Percentiles rank a stretch among this genome's conserved stretches.
Evolutionary conservation across 1,140 invertebrate genomes (phyloP).

Genomic region (Whitmania pigra): DNA sequence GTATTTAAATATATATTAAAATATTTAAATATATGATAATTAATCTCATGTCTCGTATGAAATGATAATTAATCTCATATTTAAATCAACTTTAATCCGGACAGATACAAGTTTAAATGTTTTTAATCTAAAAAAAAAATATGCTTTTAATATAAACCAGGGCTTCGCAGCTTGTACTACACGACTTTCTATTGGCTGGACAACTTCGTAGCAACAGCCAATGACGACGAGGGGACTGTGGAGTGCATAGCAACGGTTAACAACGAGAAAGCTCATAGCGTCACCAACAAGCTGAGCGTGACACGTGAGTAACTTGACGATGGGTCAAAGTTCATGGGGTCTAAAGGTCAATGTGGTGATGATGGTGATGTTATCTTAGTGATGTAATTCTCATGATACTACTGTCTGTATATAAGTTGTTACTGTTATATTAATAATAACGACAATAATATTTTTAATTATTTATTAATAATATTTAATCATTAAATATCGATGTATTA

Average conservation of each 20-base stretch:
- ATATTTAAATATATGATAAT: too few relatives aligned
- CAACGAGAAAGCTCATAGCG: background rate
- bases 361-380: too few relatives aligned
- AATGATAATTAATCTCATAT: too few relatives aligned
- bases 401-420: background rate
- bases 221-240: background rate
- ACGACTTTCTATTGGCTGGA: conserved; percentile 11
- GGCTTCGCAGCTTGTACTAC: background rate
- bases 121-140: background rate
- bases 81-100: background rate
- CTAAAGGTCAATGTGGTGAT: too few relatives aligned
- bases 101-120: background rate
- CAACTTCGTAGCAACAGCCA: background rate
- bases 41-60: too few relatives aligned
- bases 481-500: too few relatives aligned
- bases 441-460: background rate
- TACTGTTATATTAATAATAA: background rate
- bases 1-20: too few relatives aligned
- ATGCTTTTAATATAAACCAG: background rate
- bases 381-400: background rate
- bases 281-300: background rate
- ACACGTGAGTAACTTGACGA: background rate
- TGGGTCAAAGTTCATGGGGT: too few relatives aligned
- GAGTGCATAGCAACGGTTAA: background rate
- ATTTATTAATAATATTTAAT: background rate